phyloP scores from a whole-genome alignment of 2,888 invertebrate species.

The Ischnura elegans region DNA sequence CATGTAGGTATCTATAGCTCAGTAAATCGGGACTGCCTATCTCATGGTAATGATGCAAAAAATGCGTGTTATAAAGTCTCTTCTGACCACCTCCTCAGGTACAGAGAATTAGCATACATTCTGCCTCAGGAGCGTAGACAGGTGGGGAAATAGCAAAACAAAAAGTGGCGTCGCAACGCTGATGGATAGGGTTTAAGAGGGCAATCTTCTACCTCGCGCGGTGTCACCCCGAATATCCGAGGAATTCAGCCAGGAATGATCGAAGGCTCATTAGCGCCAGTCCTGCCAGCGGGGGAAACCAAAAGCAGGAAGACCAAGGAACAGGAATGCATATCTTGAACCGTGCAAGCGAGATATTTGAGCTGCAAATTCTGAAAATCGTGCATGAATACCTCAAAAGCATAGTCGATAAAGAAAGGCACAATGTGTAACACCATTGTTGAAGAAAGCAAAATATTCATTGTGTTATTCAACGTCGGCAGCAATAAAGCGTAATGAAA shows the following conservation, averaged over 20 bases:
- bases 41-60: no score
- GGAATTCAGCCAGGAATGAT: neutral
- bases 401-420: neutral
- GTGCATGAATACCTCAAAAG: neutral
- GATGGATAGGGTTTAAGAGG: neutral
- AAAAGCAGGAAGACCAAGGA: neutral
- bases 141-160: no score
- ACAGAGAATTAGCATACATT: no score
- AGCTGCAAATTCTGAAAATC: neutral
- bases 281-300: neutral
- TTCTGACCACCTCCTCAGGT: no score
- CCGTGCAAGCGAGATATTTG: neutral
- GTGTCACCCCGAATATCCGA: neutral
- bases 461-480: no score
- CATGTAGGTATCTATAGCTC: no score
- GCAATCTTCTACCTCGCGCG: neutral
- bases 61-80: no score
- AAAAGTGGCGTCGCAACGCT: neutral
- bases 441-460: no score
- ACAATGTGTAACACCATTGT: no score
- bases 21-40: no score
- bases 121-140: no score
- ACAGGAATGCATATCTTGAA: neutral
- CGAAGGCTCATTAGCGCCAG: neutral
- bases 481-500: no score